Evolutionary conservation across 2,797 vertebrate genomes (phyloP), one percentile per base, ranked within the genome.

Genomic region (Danio kyathit): DNA sequence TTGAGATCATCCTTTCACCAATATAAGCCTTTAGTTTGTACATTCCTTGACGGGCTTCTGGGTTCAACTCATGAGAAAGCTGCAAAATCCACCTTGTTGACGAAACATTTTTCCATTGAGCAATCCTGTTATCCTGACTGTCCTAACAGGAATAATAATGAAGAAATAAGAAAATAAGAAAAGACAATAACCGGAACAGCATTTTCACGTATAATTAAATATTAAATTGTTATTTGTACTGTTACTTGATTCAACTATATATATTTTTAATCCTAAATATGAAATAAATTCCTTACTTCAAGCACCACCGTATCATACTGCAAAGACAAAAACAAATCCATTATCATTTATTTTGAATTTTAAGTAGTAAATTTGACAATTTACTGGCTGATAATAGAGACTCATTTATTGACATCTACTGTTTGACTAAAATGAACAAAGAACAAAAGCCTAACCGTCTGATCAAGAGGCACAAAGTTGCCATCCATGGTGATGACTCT

Each of bases 401-500:
- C 29, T 29, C 29, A 29, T 29, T 29, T 29, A 29, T 29, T n/a
- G n/a, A n/a, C n/a, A n/a, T n/a, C n/a, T n/a, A n/a, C n/a, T n/a
- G n/a, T n/a, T 29, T 29, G 29, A 29, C 29, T 29, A 29, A 29
- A 29, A 29, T 29, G 1, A 1, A 29, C n/a, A 29, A 29, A 29
- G 1, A 29, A 29, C 29, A 29, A 29, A 29, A 29, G 29, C 41
- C 90, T 90, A 80, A 93, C 92, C 87, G 82, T 13, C 16, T 41
- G 46, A 59, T 54, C 38, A n/a, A 87, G 16, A 0, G 94, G 92
- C 72, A 83, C 86, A 49, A 97, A 91, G 6, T 87, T 86, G 43
- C 88, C 90, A 85, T 96, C 91, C 89, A 97, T 48, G 0, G 93
- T 90, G 60, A 95, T 14, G 17, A 96, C 88, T 87, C 95, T 93